Conservation (phyloP, 2,113 vertebrate genomes). For the Microtus montanus region DNA sequence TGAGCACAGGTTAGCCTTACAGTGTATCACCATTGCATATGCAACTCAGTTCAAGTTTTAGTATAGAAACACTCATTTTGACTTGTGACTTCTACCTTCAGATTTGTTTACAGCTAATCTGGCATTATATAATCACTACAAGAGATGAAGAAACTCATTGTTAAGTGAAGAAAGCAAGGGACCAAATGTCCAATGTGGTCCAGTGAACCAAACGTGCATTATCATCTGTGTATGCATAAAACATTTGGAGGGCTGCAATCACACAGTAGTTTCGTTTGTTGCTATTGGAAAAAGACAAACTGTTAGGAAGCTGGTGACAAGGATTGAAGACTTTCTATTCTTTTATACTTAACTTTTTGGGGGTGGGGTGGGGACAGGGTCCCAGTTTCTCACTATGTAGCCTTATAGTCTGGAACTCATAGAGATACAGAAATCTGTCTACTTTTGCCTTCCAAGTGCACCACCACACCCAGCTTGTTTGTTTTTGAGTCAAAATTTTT, state of each 20-base stretch:
- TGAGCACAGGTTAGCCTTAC: neutral
- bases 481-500: neutral
- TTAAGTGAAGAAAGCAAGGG: conserved; percentile 27
- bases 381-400: neutral
- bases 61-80: conserved; percentile 2
- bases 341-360: neutral
- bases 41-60: neutral
- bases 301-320: neutral
- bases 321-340: neutral
- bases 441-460: neutral
- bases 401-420: neutral
- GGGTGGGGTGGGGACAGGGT: neutral
- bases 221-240: neutral
- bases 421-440: neutral
- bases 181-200: neutral
- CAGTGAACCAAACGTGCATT: conserved; percentile 14
- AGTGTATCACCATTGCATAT: neutral
- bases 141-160: conserved; percentile 5
- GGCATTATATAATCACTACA: neutral
- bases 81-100: conserved; percentile 33
- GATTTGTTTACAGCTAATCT: conserved; percentile 13
- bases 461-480: neutral
- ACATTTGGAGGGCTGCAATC: neutral
- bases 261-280: conserved; percentile 11
- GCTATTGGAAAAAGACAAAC: neutral